Evolutionary conservation across 64 coral and sea anemone genomes (phyloP).

Genomic region (Stichodactyla mertensii): DNA sequence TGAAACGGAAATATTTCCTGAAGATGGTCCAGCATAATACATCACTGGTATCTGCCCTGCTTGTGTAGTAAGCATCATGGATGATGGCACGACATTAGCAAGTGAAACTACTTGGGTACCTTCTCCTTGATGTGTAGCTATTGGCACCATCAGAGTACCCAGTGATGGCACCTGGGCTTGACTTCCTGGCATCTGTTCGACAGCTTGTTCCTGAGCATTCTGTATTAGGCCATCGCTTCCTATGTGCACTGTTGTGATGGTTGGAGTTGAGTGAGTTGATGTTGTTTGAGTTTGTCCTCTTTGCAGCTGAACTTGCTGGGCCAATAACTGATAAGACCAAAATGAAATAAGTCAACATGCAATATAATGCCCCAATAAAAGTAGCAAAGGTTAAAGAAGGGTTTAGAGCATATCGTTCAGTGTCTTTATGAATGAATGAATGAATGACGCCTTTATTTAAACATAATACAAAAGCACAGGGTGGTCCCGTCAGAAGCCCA

Average conservation of each 20-base stretch:
- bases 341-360: neutral
- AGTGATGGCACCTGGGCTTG: slow-evolving; percentile 67
- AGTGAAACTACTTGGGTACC: slow-evolving; percentile 61
- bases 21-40: slow-evolving; percentile 75
- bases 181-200: slow-evolving; percentile 49
- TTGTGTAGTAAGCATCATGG: slow-evolving; percentile 88
- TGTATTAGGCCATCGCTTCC: slow-evolving; percentile 58
- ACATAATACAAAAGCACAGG: no score
- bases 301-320: slow-evolving; percentile 54
- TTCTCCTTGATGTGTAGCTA: slow-evolving; percentile 82
- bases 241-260: slow-evolving; percentile 47
- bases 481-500: no score
- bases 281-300: slow-evolving; percentile 52
- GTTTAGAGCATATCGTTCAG: no score
- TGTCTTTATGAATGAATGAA: no score
- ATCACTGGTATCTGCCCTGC: slow-evolving; percentile 84
- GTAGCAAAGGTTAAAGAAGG: no score
- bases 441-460: no score
- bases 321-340: slow-evolving; percentile 26
- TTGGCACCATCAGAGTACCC: slow-evolving; percentile 67
- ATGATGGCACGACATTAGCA: slow-evolving; percentile 71
- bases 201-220: slow-evolving; percentile 66
- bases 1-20: slow-evolving; percentile 77
- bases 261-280: slow-evolving; percentile 35
- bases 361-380: neutral